Evolutionary conservation across 2,113 vertebrate species (phyloP).

Genomic region (Loxodonta africana): DNA sequence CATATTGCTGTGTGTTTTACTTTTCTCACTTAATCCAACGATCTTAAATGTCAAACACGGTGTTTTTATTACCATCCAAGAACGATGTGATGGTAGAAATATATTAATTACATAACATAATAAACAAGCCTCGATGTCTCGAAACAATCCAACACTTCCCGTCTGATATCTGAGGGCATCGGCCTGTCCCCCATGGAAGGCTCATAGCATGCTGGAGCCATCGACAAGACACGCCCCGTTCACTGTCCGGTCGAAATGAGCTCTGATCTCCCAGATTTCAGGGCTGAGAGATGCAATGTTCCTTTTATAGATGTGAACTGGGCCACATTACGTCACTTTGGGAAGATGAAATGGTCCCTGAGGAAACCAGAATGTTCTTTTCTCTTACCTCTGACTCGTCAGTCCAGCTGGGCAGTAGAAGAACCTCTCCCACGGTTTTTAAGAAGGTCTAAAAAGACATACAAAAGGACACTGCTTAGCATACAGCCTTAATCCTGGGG

Average conservation of each 20-base stretch:
- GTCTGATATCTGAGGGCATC: not conserved
- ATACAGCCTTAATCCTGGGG: not conserved
- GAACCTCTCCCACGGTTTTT: conserved; percentile 91
- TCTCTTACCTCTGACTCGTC: conserved; percentile 89
- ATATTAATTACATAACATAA: rapidly evolving
- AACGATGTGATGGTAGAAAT: not conserved
- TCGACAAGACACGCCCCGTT: not conserved
- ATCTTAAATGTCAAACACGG: not conserved
- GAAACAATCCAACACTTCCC: not conserved
- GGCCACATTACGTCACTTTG: too few relatives aligned
- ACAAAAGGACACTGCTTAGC: conserved; percentile 12
- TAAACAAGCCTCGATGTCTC: rapidly evolving
- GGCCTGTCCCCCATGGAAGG: rapidly evolving
- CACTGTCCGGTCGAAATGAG: not conserved
- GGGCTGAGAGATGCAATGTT: not conserved
- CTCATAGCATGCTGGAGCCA: rapidly evolving
- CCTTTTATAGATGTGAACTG: not conserved
- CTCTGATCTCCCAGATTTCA: not conserved
- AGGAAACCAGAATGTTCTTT: not conserved
- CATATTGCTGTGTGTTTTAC: not conserved
- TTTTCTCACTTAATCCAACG: not conserved
- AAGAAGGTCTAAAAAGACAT: conserved; percentile 92
- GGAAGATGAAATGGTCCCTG: not conserved
- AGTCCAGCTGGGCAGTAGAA: conserved; percentile 88
- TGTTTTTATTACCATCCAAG: not conserved